A percentile compares a stretch with the other conserved stretches of the same genome.
Evolutionary conservation across 2,797 vertebrate species (phyloP).

Genomic region (Hybognathus amarus): DNA sequence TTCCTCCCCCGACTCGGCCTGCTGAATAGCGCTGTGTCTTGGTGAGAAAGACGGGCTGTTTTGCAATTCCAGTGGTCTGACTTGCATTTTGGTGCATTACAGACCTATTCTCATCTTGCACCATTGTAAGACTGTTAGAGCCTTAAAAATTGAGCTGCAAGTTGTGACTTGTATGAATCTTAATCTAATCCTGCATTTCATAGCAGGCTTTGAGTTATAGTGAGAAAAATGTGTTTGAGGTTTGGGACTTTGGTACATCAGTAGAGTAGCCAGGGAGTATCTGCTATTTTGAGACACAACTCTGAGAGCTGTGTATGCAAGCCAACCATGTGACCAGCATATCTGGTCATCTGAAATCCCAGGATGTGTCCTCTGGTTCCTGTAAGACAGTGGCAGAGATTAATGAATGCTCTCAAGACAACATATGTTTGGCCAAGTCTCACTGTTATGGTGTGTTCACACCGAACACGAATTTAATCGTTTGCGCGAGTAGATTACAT

Average conservation of each 20-base stretch:
- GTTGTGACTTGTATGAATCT: not conserved
- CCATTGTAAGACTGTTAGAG: not conserved
- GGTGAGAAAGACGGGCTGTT: conserved; percentile 39
- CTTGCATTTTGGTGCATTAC: conserved; percentile 17
- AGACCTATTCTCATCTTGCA: conserved; percentile 8
- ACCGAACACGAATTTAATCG: no score
- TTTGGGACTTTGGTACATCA: conserved; percentile 20
- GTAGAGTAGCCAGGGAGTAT: not conserved
- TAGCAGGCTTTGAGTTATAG: not conserved
- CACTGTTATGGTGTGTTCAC: conserved; percentile 40
- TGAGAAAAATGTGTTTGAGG: conserved; percentile 17
- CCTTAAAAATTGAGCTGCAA: not conserved
- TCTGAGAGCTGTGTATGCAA: conserved; percentile 36
- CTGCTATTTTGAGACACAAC: conserved; percentile 28
- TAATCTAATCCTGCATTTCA: not conserved
- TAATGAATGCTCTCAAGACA: conserved; percentile 73
- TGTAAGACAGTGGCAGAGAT: conserved; percentile 61
- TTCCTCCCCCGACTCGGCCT: conserved; percentile 36
- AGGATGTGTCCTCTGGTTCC: conserved; percentile 33
- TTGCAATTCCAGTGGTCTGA: conserved; percentile 2
- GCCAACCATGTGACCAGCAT: conserved; percentile 49
- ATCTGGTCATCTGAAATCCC: conserved; percentile 49
- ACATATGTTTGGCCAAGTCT: conserved; percentile 71
- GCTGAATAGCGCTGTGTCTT: conserved; percentile 51
- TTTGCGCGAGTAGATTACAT: no score